Percentiles rank a stretch among this genome's conserved stretches.
These are phyloP conservation scores for Prionailurus viverrinus DNA, from an alignment of 2,113 vertebrate genomes.

Conservation along the genomic window DNA sequence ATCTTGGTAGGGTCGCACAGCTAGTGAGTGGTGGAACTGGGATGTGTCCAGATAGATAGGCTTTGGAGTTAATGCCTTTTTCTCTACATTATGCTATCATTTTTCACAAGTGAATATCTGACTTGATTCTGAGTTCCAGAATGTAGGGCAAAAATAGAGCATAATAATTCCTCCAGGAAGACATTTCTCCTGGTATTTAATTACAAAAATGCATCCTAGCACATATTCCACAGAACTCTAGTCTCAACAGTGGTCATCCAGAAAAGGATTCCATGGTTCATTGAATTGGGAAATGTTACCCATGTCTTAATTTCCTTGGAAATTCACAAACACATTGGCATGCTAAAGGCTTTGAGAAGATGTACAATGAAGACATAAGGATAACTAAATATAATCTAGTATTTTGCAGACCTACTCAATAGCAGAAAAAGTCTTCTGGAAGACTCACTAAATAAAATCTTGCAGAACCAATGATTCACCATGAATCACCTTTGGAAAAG, in stretches of 20 bases:
- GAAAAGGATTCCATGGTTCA: neutral
- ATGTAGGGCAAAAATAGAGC: neutral
- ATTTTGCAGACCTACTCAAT: neutral
- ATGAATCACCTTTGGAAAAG: neutral
- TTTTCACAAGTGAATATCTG: neutral
- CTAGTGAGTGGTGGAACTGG: neutral
- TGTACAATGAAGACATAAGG: neutral
- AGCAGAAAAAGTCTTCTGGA: neutral
- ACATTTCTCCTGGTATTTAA: neutral
- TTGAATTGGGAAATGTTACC: neutral
- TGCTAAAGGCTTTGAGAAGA: neutral
- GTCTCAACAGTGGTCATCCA: neutral
- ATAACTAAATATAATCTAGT: neutral
- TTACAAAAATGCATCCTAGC: neutral
- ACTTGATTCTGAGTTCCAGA: neutral
- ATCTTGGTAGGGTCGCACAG: neutral
- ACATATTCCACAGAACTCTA: neutral
- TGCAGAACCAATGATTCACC: neutral
- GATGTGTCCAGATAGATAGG: neutral
- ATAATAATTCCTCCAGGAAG: neutral
- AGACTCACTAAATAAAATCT: constrained; percentile 11
- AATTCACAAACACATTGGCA: neutral
- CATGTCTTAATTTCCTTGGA: neutral
- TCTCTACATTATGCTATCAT: neutral
- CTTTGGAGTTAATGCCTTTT: neutral